phyloP scores from a whole-genome alignment of 2,888 invertebrate genomes.

The Itoplectis maculator region DNA sequence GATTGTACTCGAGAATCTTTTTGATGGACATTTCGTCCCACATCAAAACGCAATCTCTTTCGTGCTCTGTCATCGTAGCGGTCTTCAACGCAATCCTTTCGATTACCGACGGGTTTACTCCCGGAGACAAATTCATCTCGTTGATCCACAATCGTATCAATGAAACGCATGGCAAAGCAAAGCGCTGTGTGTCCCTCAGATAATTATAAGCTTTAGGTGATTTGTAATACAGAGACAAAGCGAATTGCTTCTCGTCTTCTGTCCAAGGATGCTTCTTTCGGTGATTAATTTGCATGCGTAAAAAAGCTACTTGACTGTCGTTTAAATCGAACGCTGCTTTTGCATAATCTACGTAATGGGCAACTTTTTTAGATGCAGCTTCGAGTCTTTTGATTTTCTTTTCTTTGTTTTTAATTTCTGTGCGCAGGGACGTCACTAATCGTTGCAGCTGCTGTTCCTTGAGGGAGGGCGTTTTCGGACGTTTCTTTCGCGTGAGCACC shows the following conservation, averaged over 20 bases:
- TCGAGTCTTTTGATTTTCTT: background rate
- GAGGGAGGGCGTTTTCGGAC: background rate
- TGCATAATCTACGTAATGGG: background rate
- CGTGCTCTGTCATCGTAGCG: slow-evolving; percentile 69
- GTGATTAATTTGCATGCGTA: slow-evolving; percentile 66
- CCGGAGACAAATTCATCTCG: slow-evolving; percentile 69
- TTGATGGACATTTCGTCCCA: slow-evolving; percentile 73
- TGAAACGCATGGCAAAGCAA: slow-evolving; percentile 72
- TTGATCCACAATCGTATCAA: slow-evolving; percentile 73
- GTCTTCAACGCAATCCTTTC: slow-evolving; percentile 68
- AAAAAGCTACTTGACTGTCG: slow-evolving; percentile 54
- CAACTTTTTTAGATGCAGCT: background rate
- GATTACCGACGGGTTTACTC: slow-evolving; percentile 68
- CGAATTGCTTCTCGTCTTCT: slow-evolving; percentile 73
- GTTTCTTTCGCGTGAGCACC: background rate
- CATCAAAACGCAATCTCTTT: slow-evolving; percentile 70
- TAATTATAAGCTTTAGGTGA: slow-evolving; percentile 74
- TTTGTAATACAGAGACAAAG: slow-evolving; percentile 74
- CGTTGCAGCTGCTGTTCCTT: background rate
- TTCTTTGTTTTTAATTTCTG: background rate
- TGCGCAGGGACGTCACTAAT: background rate
- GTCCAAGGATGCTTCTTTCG: slow-evolving; percentile 68
- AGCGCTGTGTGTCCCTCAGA: slow-evolving; percentile 67
- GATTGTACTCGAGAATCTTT: slow-evolving; percentile 68
- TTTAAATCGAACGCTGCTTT: background rate